Evolutionary conservation across 2,797 vertebrate species (phyloP).

Genomic region (Hoplostethus atlanticus): DNA sequence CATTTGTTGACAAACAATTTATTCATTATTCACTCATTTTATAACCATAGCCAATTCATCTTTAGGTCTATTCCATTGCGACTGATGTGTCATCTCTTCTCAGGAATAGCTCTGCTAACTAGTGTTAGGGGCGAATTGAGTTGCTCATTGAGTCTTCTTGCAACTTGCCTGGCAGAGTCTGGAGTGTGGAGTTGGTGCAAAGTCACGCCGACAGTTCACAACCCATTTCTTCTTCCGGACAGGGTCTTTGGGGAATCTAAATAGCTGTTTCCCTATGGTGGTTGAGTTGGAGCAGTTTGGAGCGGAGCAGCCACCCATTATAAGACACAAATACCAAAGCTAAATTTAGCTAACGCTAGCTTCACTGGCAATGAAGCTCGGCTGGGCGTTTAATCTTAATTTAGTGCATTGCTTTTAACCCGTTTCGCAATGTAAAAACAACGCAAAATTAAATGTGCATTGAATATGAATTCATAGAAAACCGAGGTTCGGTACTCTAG

Average conservation of each 20-base stretch:
- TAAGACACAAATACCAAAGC: not conserved
- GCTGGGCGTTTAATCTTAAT: slow-evolving; percentile 2
- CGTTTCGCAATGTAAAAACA: not conserved
- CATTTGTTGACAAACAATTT: too few relatives aligned
- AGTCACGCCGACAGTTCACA: slow-evolving; percentile 86
- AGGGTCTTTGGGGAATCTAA: slow-evolving; percentile 87
- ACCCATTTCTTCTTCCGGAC: slow-evolving; percentile 86
- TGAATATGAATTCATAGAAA: slow-evolving; percentile 12
- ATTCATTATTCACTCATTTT: too few relatives aligned
- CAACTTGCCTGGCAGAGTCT: slow-evolving; percentile 85
- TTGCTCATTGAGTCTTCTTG: not conserved
- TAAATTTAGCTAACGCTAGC: slow-evolving; percentile 28
- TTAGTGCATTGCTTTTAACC: slow-evolving; percentile 36
- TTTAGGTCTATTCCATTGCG: not conserved
- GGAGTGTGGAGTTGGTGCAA: slow-evolving; percentile 86
- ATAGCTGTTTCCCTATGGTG: slow-evolving; percentile 87
- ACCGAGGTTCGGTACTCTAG: rapidly evolving
- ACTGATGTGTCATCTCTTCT: not conserved
- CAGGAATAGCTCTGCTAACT: not conserved
- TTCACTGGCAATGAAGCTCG: slow-evolving; percentile 40
- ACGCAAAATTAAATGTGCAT: not conserved
- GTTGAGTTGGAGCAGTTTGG: slow-evolving; percentile 88
- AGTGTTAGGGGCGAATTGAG: not conserved
- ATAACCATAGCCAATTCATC: too few relatives aligned
- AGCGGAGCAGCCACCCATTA: slow-evolving; percentile 88